These are phyloP conservation scores for Ceyx cyanopectus DNA, from an alignment of 2,113 vertebrate species.

Conservation along the genomic window DNA sequence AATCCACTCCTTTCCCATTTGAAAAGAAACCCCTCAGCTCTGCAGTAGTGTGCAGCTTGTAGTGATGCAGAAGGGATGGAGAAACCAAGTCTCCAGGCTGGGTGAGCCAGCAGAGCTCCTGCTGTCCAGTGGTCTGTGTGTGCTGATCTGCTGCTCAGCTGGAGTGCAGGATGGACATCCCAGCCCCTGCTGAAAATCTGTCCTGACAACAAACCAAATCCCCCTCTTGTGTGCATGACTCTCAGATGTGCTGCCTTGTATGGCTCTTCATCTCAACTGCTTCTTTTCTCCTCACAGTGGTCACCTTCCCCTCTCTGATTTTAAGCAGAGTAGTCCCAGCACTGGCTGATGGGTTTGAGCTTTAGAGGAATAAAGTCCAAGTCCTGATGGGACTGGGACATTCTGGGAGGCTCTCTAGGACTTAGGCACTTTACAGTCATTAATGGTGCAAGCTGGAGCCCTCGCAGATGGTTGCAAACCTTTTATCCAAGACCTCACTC, in stretches of 20 bases:
- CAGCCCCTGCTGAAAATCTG: background rate
- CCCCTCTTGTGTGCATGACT: rapidly evolving
- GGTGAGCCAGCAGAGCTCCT: too few species aligned
- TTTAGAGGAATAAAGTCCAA: background rate
- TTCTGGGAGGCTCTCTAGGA: background rate
- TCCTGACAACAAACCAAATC: background rate
- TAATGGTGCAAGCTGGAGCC: background rate
- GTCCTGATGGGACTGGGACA: background rate
- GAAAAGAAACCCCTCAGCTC: too few species aligned
- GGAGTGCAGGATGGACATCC: background rate
- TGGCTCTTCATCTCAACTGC: background rate
- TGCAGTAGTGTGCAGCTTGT: too few species aligned
- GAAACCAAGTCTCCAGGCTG: too few species aligned
- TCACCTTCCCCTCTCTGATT: background rate
- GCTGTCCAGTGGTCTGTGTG: too few species aligned
- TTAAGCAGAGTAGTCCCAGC: background rate
- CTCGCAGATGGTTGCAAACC: background rate
- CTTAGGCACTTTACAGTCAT: background rate
- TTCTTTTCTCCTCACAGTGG: background rate
- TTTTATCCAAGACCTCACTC: background rate
- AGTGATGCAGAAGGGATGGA: too few species aligned
- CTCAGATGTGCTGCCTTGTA: background rate
- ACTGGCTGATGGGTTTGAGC: background rate
- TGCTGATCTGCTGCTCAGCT: too few species aligned
- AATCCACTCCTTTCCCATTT: too few species aligned